phyloP scores from a whole-genome alignment of 2,888 invertebrate species.

The Andrena hattorfiana region DNA sequence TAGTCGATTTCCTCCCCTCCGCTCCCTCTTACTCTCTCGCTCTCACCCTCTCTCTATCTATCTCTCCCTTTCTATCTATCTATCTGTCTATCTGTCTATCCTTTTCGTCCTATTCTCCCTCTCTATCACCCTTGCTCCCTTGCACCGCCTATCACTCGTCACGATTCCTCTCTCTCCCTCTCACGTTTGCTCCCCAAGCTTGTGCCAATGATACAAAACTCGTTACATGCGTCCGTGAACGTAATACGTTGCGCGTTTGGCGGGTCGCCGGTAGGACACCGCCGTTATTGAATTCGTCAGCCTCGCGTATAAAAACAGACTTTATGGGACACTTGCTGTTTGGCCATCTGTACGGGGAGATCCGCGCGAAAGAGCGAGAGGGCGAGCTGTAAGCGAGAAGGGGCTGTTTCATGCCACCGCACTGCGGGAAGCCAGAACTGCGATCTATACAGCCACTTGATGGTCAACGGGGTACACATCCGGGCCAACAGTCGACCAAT shows the following conservation, averaged over 20 bases:
- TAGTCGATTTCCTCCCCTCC: constrained; percentile 71
- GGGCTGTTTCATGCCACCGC: constrained; percentile 53
- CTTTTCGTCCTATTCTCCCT: neutral
- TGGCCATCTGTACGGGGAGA: constrained; percentile 78
- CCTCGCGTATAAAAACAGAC: constrained; percentile 78
- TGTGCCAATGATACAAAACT: constrained; percentile 76
- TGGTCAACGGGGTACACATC: constrained; percentile 35
- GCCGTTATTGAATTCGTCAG: constrained; percentile 82
- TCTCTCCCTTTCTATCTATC: neutral
- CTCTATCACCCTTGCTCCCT: constrained; percentile 19
- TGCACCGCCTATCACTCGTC: constrained; percentile 31
- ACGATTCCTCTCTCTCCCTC: constrained; percentile 38
- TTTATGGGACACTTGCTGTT: constrained; percentile 81
- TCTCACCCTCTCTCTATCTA: constrained; percentile 18
- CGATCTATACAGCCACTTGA: constrained; percentile 57
- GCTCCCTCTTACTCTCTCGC: constrained; percentile 46
- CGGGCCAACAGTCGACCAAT: constrained; percentile 39
- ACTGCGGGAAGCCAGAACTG: constrained; percentile 64
- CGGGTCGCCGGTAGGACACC: constrained; percentile 60
- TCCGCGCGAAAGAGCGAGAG: constrained; percentile 21
- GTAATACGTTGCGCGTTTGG: constrained; percentile 72
- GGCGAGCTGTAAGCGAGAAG: constrained; percentile 35
- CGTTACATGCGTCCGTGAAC: constrained; percentile 80
- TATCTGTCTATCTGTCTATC: neutral
- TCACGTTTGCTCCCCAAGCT: constrained; percentile 35